Conservation (phyloP, 2,797 vertebrate genomes). For the Siniperca undulata region DNA sequence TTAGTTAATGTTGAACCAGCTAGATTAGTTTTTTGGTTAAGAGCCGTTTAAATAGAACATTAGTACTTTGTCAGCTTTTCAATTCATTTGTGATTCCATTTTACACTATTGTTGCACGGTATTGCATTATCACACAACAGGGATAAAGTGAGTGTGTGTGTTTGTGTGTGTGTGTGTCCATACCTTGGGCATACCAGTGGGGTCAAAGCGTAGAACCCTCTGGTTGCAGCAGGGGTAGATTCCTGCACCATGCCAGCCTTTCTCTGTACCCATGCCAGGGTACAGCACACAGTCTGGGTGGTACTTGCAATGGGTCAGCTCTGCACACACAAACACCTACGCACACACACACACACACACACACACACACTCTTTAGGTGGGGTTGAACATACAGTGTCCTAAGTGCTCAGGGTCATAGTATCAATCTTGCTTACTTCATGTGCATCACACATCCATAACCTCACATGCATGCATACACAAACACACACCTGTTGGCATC, state of each 20-base stretch:
- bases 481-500: conserved; percentile 89
- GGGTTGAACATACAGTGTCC: not conserved
- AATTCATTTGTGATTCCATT: not conserved
- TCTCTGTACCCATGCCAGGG: conserved; percentile 82
- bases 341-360: conserved; percentile 18
- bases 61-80: not conserved
- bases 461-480: not conserved
- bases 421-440: not conserved
- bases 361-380: conserved; percentile 41
- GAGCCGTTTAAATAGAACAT: not conserved
- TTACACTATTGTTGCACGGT: not conserved
- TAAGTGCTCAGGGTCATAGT: not conserved
- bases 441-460: no score
- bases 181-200: conserved; percentile 78
- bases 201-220: conserved; percentile 93
- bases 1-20: not conserved
- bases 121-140: not conserved
- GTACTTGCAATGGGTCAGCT: conserved; percentile 94
- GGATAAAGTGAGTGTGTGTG: not conserved
- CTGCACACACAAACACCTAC: conserved; percentile 93
- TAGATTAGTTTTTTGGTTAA: not conserved
- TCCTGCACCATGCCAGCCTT: conserved; percentile 88
- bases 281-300: conserved; percentile 92
- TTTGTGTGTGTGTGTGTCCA: conserved; percentile 1
- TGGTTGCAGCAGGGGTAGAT: conserved; percentile 97